phyloP scores from a whole-genome alignment of 1,140 invertebrate genomes.

The Catajapyx aquilonaris region DNA sequence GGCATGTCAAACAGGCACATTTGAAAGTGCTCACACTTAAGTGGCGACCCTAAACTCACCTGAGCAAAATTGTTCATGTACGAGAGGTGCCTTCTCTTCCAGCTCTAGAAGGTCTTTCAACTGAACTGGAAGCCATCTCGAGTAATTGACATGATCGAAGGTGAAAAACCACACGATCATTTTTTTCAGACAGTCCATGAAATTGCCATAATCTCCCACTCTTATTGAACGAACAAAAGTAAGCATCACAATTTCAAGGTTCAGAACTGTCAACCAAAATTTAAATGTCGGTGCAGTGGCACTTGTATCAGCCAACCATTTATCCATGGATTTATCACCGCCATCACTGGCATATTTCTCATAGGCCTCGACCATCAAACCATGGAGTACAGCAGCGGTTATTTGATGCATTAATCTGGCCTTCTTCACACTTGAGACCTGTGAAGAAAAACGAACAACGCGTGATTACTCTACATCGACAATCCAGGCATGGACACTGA shows the following conservation, averaged over 20 bases:
- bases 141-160: slow-evolving; percentile 8
- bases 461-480: too few relatives aligned
- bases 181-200: slow-evolving; percentile 3
- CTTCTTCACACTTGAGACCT: slow-evolving; percentile 5
- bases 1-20: too few relatives aligned
- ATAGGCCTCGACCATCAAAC: slow-evolving; percentile 2
- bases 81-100: slow-evolving; percentile 1
- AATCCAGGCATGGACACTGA: too few relatives aligned
- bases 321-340: too few relatives aligned
- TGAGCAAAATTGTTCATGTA: too few relatives aligned
- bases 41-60: too few relatives aligned
- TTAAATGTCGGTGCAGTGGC: background rate
- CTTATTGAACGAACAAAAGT: slow-evolving; percentile 6
- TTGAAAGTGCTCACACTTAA: too few relatives aligned
- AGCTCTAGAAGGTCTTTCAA: slow-evolving; percentile 8
- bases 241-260: slow-evolving; percentile 4
- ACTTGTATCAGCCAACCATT: background rate
- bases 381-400: slow-evolving; percentile 4
- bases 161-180: slow-evolving; percentile 4
- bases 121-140: slow-evolving; percentile 10
- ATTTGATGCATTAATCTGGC: slow-evolving; percentile 7
- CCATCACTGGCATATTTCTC: background rate
- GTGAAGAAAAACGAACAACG: too few relatives aligned
- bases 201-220: slow-evolving; percentile 2
- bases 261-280: slow-evolving; percentile 2